Base-by-base conservation (phyloP, 2,888 invertebrate species). In the Pecten maximus region DNA sequence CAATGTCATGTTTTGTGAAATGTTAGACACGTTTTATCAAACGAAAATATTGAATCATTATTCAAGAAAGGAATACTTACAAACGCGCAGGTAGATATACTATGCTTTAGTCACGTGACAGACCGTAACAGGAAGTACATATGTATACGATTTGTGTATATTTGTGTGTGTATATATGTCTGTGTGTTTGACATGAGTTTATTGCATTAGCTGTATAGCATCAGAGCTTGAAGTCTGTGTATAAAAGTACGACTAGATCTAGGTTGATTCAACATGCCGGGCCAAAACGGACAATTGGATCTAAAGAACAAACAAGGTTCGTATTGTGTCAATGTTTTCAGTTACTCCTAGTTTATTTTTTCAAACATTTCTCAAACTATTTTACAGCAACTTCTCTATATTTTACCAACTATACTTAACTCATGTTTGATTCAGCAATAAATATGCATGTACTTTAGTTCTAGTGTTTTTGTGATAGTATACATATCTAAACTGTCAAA, bases 161-260 rank as follows among this genome's bases (percentile, higher is more conserved):
- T 74, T 8, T 74, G n/a, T 74, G 35, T 74, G 74, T 74, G 74
- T 74, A 74, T 74, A 74, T 74, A 74, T 35, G 74, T 28, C 28
- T 35, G 74, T 74, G 74, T 74, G 28, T 74, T 74, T 74, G 60
- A 74, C 74, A 74, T 35, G 8, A 35, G 74, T 74, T 74, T 74
- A 74, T 74, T 74, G 74, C 74, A 74, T 35, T 74, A 74, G 74
- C 74, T 35, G 74, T 35, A 74, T 35, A 74, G 74, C 35, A 74
- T 74, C 74, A 23, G 74, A 35, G 35, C 35, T 35, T 35, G 28
- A 74, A 2, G 28, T 23, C 8, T 35, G 74, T 74, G 74, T 74
- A 74, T 28, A 35, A 28, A 74, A 74, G 74, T 12, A 74, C 74
- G 28, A 35, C 19, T 35, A 74, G 28, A 74, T 74, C 3, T 28